These are phyloP conservation scores for Diachrysia chrysitis DNA, from an alignment of 2,888 invertebrate species.

Conservation along the genomic window DNA sequence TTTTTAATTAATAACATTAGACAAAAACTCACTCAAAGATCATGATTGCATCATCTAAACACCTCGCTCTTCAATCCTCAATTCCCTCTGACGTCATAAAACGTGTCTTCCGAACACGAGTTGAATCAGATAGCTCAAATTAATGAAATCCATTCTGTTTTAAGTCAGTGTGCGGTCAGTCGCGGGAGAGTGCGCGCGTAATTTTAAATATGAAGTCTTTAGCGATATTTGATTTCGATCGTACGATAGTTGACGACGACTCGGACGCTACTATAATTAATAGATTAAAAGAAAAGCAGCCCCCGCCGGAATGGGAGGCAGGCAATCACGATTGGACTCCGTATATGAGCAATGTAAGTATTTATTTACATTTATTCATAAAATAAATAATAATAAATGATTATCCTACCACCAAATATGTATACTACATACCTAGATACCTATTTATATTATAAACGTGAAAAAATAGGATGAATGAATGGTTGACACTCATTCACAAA, in stretches of 20 bases:
- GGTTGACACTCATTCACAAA: too few species aligned
- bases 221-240: constrained; percentile 85
- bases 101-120: constrained; percentile 33
- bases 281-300: constrained; percentile 77
- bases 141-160: constrained; percentile 24
- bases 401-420: too few species aligned
- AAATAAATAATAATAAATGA: too few species aligned
- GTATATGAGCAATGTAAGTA: constrained; percentile 85
- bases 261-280: constrained; percentile 84
- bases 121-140: constrained; percentile 5
- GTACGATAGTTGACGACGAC: constrained; percentile 82
- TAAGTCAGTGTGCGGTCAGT: constrained; percentile 61
- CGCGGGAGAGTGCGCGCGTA: constrained; percentile 64
- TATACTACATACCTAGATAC: too few species aligned
- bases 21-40: constrained; percentile 51
- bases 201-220: constrained; percentile 72
- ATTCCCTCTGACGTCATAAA: constrained; percentile 49
- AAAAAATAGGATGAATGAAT: too few species aligned
- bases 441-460: too few species aligned
- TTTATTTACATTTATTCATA: constrained; percentile 10
- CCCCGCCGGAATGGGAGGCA: constrained; percentile 83
- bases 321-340: constrained; percentile 83
- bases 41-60: constrained; percentile 59
- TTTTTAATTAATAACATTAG: constrained; percentile 18
- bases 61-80: constrained; percentile 36